Evolutionary conservation across 2,113 vertebrate species (phyloP).

Genomic region (Actenoides lindsayi): DNA sequence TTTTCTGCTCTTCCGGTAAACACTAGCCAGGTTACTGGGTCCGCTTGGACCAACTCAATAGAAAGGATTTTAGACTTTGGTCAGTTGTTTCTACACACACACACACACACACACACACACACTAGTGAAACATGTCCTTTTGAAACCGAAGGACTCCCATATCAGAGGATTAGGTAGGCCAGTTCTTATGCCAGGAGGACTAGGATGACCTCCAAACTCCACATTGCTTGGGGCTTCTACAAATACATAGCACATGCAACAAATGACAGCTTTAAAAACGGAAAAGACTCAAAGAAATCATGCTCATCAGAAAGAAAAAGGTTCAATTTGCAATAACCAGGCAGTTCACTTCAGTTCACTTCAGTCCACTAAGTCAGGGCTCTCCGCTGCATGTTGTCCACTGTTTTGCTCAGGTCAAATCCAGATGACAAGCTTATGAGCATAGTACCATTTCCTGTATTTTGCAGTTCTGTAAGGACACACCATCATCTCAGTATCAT

Average conservation of each 20-base stretch:
- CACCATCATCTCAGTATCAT: neutral
- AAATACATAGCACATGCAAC: neutral
- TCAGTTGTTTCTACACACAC: neutral
- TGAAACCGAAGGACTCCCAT: neutral
- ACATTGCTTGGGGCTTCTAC: neutral
- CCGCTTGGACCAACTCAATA: neutral
- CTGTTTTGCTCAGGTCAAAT: neutral
- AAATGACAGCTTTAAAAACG: neutral
- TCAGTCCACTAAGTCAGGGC: neutral
- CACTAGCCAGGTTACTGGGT: neutral
- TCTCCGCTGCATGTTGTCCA: neutral
- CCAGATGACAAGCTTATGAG: neutral
- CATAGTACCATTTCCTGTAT: neutral
- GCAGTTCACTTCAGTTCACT: too few relatives aligned
- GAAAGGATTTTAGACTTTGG: constrained; percentile 11
- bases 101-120: neutral
- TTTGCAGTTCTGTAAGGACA: neutral
- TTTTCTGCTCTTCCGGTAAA: neutral
- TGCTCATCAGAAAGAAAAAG: neutral
- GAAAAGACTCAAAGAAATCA: neutral
- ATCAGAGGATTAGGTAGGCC: neutral
- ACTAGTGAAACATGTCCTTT: neutral
- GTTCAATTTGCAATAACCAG: neutral
- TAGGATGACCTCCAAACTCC: neutral
- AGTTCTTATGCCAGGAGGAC: neutral